Evolutionary conservation across 2,113 vertebrate genomes (phyloP).

Genomic region (Rynchops niger): DNA sequence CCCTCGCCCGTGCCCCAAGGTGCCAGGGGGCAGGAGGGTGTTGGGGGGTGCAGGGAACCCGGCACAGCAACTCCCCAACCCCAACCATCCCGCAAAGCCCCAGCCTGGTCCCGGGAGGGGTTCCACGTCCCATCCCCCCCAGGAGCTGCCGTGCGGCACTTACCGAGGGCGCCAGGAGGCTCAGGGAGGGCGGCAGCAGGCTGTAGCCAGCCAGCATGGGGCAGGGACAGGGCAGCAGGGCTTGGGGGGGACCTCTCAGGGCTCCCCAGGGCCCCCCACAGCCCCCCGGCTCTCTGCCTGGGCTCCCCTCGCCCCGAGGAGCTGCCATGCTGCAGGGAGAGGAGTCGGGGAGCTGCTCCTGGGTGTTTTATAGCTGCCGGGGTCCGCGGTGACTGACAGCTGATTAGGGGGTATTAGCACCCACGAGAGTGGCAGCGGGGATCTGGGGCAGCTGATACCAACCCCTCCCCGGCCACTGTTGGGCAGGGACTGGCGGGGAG

Average conservation of each 20-base stretch:
- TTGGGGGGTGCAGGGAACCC: background rate
- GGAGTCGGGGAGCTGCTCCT: background rate
- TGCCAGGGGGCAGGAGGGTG: background rate
- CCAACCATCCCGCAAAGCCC: background rate
- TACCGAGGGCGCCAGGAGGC: conserved; percentile 16
- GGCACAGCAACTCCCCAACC: fast-evolving
- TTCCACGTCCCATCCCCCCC: fast-evolving
- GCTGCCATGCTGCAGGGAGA: conserved; percentile 30
- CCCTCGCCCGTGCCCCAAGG: fast-evolving
- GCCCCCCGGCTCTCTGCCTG: background rate
- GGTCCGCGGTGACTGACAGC: background rate
- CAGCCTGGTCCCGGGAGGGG: background rate
- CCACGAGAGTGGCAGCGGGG: background rate
- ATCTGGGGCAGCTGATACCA: background rate
- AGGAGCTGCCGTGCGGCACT: background rate
- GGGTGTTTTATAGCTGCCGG: conserved; percentile 32
- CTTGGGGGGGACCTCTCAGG: background rate
- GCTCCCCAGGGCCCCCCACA: background rate
- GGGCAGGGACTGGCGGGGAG: background rate
- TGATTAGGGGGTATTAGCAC: conserved; percentile 52
- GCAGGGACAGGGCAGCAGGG: background rate
- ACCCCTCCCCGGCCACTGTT: background rate
- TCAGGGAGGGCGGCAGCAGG: background rate
- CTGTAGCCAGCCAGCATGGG: background rate
- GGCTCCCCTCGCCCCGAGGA: background rate